Evolutionary conservation across 2,797 vertebrate species (phyloP), one percentile per base, ranked within the genome.

Genomic region (Urocyon cinereoargenteus): DNA sequence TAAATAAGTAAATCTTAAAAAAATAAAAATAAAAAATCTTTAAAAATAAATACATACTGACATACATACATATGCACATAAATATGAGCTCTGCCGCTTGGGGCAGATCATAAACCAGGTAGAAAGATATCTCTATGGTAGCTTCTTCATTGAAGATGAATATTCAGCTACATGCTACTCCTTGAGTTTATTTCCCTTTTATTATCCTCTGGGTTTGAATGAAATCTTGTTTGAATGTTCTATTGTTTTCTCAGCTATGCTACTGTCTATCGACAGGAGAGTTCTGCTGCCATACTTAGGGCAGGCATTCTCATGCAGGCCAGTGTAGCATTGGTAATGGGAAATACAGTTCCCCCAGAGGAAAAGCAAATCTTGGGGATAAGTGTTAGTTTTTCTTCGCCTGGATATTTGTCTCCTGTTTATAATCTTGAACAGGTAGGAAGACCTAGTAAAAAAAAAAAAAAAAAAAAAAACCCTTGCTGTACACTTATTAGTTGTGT

Each of bases 161-260:
- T 68, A 79, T 53, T 40, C 19, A 45, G 31, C 31, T 78, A 78
- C n/a, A 59, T 28, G 13, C 64, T 83, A 53, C 51, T 93, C 59
- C 4, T 12, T 83, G 66, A 36, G n/a, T 91, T 93, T 70, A 49
- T 90, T 93, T 89, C 68, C n/a, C 59, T 84, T n/a, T 90, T 57
- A 14, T 91, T 83, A 45, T 61, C 49, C 68, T 96, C 45, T 88
- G 34, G 24, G 26, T 91, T 57, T 93, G 53, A 91, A 88, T 83
- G 73, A 93, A 94, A 49, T 73, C n/a, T 45, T 70, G 79, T 49
- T 88, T 91, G 61, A 94, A 83, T 85, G 28, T 40, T 94, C 28
- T 12, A 68, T 49, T 57, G 13, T 95, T 78, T 72, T 90, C 81
- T 84, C 57, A 72, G n/a, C 14, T 51, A 16, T 57, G 26, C 45